Conservation (phyloP, 1,140 invertebrate genomes). For the Solen grandis region DNA sequence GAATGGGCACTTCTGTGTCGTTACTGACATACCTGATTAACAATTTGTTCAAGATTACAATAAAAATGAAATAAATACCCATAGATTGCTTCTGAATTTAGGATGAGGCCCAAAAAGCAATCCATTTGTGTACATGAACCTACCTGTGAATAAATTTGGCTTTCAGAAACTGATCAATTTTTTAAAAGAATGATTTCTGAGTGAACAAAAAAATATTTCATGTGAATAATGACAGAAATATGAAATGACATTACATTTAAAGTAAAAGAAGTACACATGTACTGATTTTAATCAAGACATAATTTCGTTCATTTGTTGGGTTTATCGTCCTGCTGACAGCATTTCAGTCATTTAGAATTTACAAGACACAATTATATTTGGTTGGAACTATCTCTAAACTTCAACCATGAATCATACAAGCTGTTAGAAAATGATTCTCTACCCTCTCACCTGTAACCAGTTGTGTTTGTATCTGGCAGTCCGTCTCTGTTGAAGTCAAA, state of each 20-base stretch:
- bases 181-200: neutral
- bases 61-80: neutral
- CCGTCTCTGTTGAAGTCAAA: slow-evolving; percentile 70
- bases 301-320: too few relatives aligned
- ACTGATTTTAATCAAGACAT: too few relatives aligned
- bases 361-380: neutral
- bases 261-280: too few relatives aligned
- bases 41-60: neutral
- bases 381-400: neutral
- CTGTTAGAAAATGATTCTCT: slow-evolving; percentile 53
- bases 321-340: neutral
- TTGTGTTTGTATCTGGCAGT: slow-evolving; percentile 56
- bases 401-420: neutral
- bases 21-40: slow-evolving; percentile 61
- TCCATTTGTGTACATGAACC: neutral
- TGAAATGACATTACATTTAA: too few relatives aligned
- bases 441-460: too few relatives aligned
- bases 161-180: neutral
- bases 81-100: neutral
- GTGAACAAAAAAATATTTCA: neutral
- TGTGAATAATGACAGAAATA: too few relatives aligned
- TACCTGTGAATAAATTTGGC: neutral
- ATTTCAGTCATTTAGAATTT: neutral
- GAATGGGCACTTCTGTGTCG: slow-evolving; percentile 52
- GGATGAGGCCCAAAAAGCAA: neutral